A percentile compares a stretch with the other conserved stretches of the same genome.
Evolutionary conservation across 2,797 vertebrate species (phyloP).

Genomic region (Pangasius mekongensis): DNA sequence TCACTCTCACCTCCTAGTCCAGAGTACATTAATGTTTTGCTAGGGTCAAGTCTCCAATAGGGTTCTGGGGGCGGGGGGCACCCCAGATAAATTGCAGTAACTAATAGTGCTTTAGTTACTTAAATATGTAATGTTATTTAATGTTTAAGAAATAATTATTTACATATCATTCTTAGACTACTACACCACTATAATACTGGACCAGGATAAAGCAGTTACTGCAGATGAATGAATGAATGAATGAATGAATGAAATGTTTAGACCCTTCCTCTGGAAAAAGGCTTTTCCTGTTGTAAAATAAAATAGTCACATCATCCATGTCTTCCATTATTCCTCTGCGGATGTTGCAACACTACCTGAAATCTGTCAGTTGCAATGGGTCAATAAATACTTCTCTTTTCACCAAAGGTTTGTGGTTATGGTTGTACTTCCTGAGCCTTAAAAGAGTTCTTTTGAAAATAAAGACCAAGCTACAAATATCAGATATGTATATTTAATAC

Average conservation of each 20-base stretch:
- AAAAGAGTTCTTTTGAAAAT: background rate
- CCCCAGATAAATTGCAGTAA: background rate
- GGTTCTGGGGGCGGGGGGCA: background rate
- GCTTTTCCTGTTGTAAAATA: slow-evolving; percentile 7
- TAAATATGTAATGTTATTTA: background rate
- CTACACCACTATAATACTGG: background rate
- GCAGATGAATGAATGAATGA: background rate
- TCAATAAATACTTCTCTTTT: slow-evolving; percentile 6
- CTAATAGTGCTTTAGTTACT: background rate
- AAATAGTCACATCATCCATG: background rate
- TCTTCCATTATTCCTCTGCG: background rate
- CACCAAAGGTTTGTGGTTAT: background rate
- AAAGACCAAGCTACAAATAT: background rate
- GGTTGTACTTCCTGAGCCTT: background rate
- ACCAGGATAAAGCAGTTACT: background rate
- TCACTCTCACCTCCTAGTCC: background rate
- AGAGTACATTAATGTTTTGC: background rate
- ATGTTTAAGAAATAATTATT: background rate
- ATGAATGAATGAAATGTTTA: background rate
- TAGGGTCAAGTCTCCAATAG: background rate
- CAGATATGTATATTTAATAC: background rate
- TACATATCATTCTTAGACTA: background rate
- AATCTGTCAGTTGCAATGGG: background rate
- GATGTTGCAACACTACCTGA: background rate
- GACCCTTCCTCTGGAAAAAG: background rate